Evolutionary conservation across 2,888 invertebrate species (phyloP).

Genomic region (Mechanitis messenoides): DNA sequence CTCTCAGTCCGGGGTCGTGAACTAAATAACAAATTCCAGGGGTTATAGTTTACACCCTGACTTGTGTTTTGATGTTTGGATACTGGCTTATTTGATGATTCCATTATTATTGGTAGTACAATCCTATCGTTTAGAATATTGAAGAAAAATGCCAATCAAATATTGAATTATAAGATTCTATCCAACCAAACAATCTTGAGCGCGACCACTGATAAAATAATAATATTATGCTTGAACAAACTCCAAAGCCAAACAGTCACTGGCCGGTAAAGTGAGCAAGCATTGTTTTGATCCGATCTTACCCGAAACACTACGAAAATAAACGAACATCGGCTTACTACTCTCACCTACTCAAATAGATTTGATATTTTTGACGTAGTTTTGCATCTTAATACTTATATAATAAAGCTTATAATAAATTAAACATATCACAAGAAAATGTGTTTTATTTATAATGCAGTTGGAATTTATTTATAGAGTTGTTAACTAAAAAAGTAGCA

Average conservation of each 20-base stretch:
- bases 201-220: conserved; percentile 50
- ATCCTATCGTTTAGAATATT: not conserved
- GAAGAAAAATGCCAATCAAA: conserved; percentile 2
- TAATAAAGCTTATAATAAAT: not conserved
- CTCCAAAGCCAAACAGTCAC: conserved; percentile 42
- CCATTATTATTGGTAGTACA: conserved; percentile 37
- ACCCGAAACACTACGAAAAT: conserved; percentile 54
- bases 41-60: conserved; percentile 50
- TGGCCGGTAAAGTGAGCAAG: conserved; percentile 29
- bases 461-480: too few species aligned
- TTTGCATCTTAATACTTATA: conserved; percentile 5
- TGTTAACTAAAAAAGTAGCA: too few species aligned
- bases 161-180: conserved; percentile 3
- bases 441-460: too few species aligned
- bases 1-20: conserved; percentile 61
- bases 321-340: conserved; percentile 52
- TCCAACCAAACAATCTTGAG: conserved; percentile 38
- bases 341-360: conserved; percentile 16
- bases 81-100: conserved; percentile 51
- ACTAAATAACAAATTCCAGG: conserved; percentile 66
- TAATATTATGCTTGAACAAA: conserved; percentile 46
- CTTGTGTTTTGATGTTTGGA: conserved; percentile 45
- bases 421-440: not conserved
- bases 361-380: not conserved
- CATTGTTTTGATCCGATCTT: conserved; percentile 62